Evolutionary conservation across 2,888 invertebrate species (phyloP).

Genomic region (Parthenolecanium corni): DNA sequence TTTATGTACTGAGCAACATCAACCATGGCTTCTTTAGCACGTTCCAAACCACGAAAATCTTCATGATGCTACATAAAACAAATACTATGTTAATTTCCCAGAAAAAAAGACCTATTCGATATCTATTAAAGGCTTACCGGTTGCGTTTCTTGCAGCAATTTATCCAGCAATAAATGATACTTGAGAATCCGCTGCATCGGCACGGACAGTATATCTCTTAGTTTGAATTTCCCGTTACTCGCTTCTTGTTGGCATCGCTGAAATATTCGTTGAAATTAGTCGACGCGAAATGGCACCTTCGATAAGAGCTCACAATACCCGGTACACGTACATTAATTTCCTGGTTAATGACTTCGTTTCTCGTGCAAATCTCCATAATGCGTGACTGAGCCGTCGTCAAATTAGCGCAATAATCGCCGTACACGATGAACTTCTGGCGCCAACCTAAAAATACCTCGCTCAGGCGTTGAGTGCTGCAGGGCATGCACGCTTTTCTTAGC

Average conservation of each 20-base stretch:
- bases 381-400: conserved; percentile 76
- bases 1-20: conserved; percentile 95
- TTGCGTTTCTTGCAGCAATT: conserved; percentile 73
- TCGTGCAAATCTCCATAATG: conserved; percentile 65
- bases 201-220: conserved; percentile 89
- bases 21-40: conserved; percentile 89
- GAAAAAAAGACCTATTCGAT: too few species aligned
- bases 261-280: conserved; percentile 31
- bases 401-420: conserved; percentile 93
- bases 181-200: conserved; percentile 98
- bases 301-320: too few species aligned
- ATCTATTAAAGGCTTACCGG: too few species aligned
- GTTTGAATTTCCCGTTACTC: conserved; percentile 86
- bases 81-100: conserved; percentile 3
- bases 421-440: conserved; percentile 80
- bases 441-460: conserved; percentile 81
- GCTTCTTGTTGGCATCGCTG: conserved; percentile 87
- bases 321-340: conserved; percentile 51
- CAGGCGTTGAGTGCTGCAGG: conserved; percentile 48
- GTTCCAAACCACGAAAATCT: conserved; percentile 67
- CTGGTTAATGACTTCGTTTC: conserved; percentile 52
- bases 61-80: conserved; percentile 56
- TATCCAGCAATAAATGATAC: conserved; percentile 87
- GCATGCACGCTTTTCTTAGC: conserved; percentile 54
- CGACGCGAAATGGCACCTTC: not conserved